Conservation (phyloP, 2,888 invertebrate species). For the Diaphora mendica region DNA sequence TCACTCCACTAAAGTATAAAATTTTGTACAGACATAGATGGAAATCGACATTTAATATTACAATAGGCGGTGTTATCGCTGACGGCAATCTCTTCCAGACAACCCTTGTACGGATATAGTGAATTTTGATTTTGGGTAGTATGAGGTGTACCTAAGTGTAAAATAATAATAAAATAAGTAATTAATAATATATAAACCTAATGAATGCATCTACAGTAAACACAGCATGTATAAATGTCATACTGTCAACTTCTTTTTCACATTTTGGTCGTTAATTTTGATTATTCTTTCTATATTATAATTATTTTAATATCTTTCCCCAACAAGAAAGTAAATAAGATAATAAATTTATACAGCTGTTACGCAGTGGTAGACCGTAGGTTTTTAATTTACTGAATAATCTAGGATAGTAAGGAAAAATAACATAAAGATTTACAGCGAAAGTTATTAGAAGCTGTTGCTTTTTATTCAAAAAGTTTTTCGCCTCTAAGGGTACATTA, state of each 20-base stretch:
- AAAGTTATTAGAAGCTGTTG: constrained; percentile 19
- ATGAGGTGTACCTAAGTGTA: too few species aligned
- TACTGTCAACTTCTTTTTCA: neutral
- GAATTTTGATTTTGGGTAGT: too few species aligned
- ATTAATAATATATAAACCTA: too few species aligned
- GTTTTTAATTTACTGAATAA: neutral
- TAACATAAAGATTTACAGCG: constrained; percentile 6
- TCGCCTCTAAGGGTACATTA: constrained; percentile 14
- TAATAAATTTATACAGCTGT: neutral
- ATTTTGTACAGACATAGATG: too few species aligned
- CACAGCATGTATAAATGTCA: too few species aligned
- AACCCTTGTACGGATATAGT: too few species aligned
- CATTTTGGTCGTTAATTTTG: neutral
- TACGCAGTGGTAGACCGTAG: neutral
- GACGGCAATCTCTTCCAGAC: too few species aligned
- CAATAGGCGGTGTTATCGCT: too few species aligned
- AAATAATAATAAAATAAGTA: too few species aligned
- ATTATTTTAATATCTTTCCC: neutral
- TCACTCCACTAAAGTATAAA: too few species aligned
- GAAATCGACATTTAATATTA: too few species aligned
- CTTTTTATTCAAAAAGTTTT: constrained; percentile 15
- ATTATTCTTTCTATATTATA: neutral
- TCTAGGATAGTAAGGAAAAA: constrained; percentile 7
- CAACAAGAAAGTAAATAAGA: neutral
- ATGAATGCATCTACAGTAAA: too few species aligned